Conservation (phyloP, 2,797 vertebrate genomes). For the Bradypus variegatus region DNA sequence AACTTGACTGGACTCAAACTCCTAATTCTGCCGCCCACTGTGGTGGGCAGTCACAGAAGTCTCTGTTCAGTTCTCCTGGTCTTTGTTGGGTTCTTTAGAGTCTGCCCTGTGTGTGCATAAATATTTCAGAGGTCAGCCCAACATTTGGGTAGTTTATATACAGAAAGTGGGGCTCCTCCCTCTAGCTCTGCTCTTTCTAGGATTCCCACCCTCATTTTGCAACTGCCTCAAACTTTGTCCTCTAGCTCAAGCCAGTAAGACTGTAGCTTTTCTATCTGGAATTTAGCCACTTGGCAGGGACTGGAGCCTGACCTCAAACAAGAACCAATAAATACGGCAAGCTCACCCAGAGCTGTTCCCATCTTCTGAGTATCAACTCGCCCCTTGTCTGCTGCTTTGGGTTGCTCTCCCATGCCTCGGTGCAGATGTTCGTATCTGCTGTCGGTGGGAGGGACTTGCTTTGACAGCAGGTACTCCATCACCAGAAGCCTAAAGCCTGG, state of each 20-base stretch:
- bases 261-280: not conserved
- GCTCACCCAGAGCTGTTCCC: not conserved
- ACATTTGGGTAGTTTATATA: not conserved
- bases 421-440: not conserved
- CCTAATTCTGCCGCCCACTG: not conserved
- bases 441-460: not conserved
- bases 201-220: not conserved
- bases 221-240: not conserved
- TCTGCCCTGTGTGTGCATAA: fast-evolving
- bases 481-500: not conserved
- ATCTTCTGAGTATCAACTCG: not conserved
- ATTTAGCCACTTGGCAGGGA: not conserved
- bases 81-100: not conserved
- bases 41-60: not conserved
- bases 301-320: not conserved
- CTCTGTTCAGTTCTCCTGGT: not conserved
- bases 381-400: not conserved
- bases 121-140: not conserved
- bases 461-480: not conserved
- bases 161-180: not conserved
- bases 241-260: not conserved
- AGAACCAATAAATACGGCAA: not conserved
- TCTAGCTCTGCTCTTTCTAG: not conserved
- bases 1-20: not conserved
- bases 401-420: not conserved